These are phyloP conservation scores for Cuniculus paca DNA, from an alignment of 2,797 vertebrate genomes.

Conservation along the genomic window DNA sequence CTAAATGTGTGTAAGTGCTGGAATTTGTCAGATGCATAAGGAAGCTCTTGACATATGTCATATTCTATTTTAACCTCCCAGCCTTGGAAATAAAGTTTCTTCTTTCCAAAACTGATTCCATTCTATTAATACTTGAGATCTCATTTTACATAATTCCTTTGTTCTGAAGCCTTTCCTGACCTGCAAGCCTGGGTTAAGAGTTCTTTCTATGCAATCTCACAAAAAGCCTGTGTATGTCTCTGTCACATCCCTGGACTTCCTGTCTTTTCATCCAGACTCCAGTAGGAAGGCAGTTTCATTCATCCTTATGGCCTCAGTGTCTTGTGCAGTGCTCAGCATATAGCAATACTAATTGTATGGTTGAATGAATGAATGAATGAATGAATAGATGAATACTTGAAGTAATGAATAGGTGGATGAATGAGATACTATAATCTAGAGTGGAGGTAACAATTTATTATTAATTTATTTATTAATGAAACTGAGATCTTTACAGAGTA, in stretches of 20 bases:
- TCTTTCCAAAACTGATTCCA: constrained; percentile 25
- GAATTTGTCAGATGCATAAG: constrained; percentile 8
- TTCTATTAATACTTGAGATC: constrained; percentile 1
- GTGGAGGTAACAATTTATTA: neutral
- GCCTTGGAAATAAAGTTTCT: neutral
- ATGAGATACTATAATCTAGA: neutral
- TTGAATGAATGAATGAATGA: neutral
- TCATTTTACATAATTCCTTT: neutral
- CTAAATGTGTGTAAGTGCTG: neutral
- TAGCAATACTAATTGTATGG: neutral
- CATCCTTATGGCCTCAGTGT: no score
- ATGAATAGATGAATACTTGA: no score
- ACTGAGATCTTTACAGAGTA: neutral
- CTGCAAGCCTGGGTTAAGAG: neutral
- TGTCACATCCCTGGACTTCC: neutral
- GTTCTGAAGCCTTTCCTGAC: neutral
- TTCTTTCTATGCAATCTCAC: neutral
- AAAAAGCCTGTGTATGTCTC: neutral
- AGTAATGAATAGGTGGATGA: neutral
- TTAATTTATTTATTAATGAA: no score
- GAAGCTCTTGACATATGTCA: neutral
- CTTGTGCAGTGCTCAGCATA: neutral
- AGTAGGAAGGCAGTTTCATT: neutral
- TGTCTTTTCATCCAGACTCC: neutral
- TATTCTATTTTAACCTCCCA: neutral